These are phyloP conservation scores for Chesias legatella DNA, from an alignment of 2,888 invertebrate genomes.

Conservation along the genomic window DNA sequence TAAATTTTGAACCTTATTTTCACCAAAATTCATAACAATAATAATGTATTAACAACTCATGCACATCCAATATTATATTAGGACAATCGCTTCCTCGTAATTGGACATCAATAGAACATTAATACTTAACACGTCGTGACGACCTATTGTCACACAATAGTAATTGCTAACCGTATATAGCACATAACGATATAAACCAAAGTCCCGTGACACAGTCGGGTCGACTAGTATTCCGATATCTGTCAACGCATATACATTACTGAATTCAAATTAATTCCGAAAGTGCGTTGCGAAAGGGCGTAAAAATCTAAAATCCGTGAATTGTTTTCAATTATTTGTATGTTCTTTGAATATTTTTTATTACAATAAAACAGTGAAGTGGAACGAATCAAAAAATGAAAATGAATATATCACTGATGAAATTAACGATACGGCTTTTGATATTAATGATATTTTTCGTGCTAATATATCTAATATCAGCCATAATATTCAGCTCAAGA, in stretches of 20 bases:
- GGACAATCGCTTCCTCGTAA: constrained; percentile 6
- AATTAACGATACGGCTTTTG: constrained; percentile 50
- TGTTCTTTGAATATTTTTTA: no score
- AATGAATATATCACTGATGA: constrained; percentile 42
- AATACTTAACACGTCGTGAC: constrained; percentile 7
- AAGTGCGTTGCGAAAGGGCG: no score
- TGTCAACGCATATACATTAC: no score
- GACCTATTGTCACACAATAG: constrained; percentile 17
- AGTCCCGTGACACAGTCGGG: not conserved
- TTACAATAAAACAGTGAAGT: not conserved
- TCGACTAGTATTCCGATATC: not conserved
- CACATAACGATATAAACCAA: not conserved
- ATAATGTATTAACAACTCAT: no score
- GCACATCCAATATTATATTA: constrained; percentile 4
- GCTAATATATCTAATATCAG: constrained; percentile 53
- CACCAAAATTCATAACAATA: no score
- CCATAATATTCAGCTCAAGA: constrained; percentile 54
- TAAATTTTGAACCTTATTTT: no score
- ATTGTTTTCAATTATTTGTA: no score
- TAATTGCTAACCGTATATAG: constrained; percentile 13
- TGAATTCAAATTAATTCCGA: no score
- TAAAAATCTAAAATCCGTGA: no score
- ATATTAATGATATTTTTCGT: constrained; percentile 56
- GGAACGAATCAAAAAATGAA: constrained; percentile 42
- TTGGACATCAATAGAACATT: constrained; percentile 14